Base-by-base conservation (phyloP, 2,113 vertebrate genomes). In the Pteropus alecto region DNA sequence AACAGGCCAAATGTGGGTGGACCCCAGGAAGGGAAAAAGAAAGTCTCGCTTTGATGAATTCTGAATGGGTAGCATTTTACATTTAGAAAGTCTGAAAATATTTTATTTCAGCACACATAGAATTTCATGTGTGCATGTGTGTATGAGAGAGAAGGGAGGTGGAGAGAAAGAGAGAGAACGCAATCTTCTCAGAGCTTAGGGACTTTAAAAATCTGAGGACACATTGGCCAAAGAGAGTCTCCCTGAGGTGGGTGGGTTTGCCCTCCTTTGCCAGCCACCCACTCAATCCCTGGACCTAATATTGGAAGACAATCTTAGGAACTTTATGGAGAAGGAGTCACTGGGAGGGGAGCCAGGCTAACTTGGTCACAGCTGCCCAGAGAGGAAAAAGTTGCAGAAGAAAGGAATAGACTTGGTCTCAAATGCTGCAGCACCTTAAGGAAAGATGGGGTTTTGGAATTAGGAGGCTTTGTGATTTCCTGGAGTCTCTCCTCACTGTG, bases 1-100 rank as follows among this genome's bases (percentile, higher is more conserved):
- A 0, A 12, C 2, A 1, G 13, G 30, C 22, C 0, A 2, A n/a
- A 9, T 3, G 6, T 73, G 33, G 38, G 61, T 13, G 22, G 38
- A 8, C 35, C 19, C 13, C 22, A 81, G n/a, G 51, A 82, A 90
- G 67, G 21, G 24, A 43, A 71, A 41, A 70, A 51, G 46, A 65
- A 81, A 58, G 41, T 18, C 30, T 54, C 14, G 11, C 11, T n/a
- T 26, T n/a, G 78, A 18, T 67, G 58, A 70, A 71, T 92, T 82
- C 70, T 35, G 30, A 26, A 22, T 26, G 46, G 28, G 48, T 19
- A 60, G 74, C 48, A 28, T 13, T 33, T 35, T 61, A 61, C 9
- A 8, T 41, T 68, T 24, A n/a, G 85, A 71, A 51, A 65, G 61
- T 56, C 61, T 78, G 21, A 41, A 78, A 87, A 26, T 76, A 30